Evolutionary conservation across 2,888 invertebrate genomes (phyloP).

Genomic region (Altica lythri): DNA sequence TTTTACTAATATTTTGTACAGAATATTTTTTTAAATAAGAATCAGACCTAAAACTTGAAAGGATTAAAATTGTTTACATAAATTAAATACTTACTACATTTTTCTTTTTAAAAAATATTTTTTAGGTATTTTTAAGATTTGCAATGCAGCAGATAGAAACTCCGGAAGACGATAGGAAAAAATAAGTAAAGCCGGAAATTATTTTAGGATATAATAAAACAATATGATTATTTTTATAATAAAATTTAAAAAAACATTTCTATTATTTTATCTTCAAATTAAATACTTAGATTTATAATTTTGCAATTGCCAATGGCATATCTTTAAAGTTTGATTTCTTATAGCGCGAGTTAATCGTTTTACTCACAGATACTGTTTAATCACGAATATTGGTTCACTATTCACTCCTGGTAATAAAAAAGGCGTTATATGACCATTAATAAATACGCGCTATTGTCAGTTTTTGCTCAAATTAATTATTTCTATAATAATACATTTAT

Average conservation of each 20-base stretch:
- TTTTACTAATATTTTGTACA: background rate
- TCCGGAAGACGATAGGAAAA: background rate
- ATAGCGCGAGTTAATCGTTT: too few relatives aligned
- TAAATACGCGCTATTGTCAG: too few relatives aligned
- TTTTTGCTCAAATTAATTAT: too few relatives aligned
- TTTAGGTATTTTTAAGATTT: constrained; percentile 69
- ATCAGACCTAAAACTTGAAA: background rate
- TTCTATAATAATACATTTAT: too few relatives aligned
- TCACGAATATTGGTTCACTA: too few relatives aligned
- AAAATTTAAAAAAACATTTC: background rate
- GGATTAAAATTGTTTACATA: background rate
- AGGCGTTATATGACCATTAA: too few relatives aligned
- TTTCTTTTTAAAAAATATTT: constrained; percentile 24
- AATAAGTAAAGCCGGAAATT: background rate
- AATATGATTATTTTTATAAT: background rate
- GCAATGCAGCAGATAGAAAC: constrained; percentile 60
- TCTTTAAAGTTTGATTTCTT: too few relatives aligned
- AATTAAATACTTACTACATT: background rate
- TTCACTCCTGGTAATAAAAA: too few relatives aligned
- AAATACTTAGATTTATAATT: too few relatives aligned
- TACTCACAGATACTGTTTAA: too few relatives aligned
- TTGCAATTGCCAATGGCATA: too few relatives aligned
- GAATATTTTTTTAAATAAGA: background rate
- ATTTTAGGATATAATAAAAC: too few relatives aligned
- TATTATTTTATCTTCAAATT: background rate